Percentiles rank a stretch among this genome's conserved stretches.
Conservation (phyloP, 2,113 vertebrate species). For the Passer montanus region DNA sequence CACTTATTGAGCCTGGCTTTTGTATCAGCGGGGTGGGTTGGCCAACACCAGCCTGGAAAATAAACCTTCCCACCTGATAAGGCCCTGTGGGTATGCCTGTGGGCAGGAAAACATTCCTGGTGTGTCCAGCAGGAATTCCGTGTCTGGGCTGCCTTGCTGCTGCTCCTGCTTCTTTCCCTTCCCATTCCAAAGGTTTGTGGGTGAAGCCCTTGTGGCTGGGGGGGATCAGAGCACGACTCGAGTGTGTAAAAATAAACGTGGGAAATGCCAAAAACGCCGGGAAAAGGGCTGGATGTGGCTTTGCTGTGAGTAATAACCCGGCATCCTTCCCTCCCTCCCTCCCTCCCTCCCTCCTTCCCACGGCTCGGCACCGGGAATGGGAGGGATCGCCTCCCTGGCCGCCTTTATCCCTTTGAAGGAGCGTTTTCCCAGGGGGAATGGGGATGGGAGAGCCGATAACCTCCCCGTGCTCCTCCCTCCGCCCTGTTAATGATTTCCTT, state of each 20-base stretch:
- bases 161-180: neutral
- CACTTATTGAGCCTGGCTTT: neutral
- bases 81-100: neutral
- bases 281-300: neutral
- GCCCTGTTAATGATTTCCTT: constrained; percentile 5
- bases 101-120: neutral
- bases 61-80: neutral
- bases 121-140: neutral
- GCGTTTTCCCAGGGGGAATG: neutral
- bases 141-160: fast-evolving
- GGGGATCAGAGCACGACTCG: neutral
- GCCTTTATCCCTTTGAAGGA: neutral
- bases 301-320: neutral
- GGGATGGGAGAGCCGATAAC: neutral
- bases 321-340: neutral
- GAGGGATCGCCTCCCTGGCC: neutral
- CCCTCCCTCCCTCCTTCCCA: neutral
- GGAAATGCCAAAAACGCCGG: neutral
- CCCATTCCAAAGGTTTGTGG: fast-evolving
- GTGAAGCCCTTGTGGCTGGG: neutral
- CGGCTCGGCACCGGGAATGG: fast-evolving
- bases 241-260: neutral
- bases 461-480: neutral
- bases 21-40: neutral
- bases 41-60: neutral